Percentiles rank a stretch among this genome's conserved stretches.
Evolutionary conservation across 2,888 invertebrate species (phyloP).

Genomic region (Silvanus unidentatus): DNA sequence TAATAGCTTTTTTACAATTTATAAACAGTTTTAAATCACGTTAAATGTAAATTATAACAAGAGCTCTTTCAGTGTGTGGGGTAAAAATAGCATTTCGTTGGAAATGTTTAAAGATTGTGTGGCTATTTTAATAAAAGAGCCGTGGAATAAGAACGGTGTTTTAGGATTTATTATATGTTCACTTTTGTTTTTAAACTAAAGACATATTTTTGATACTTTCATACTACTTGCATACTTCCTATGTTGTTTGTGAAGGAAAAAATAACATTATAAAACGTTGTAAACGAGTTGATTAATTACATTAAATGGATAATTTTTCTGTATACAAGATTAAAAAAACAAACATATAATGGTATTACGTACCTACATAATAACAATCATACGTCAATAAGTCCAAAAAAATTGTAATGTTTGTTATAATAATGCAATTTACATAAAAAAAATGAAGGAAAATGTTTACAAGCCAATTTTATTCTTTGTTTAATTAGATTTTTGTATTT

Average conservation of each 20-base stretch:
- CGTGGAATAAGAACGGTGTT: neutral
- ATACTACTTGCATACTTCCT: constrained; percentile 34
- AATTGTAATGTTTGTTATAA: too few species aligned
- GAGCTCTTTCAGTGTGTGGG: neutral
- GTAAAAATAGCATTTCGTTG: constrained; percentile 1
- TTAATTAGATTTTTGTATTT: too few species aligned
- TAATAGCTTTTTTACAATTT: constrained; percentile 7
- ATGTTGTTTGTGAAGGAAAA: too few species aligned
- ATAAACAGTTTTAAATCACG: constrained; percentile 7
- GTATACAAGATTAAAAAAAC: neutral
- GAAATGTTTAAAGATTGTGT: constrained; percentile 4
- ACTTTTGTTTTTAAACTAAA: constrained; percentile 35
- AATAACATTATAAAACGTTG: too few species aligned
- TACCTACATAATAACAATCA: too few species aligned
- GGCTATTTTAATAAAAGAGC: constrained; percentile 3
- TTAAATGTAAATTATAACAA: constrained; percentile 1
- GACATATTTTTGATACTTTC: constrained; percentile 57
- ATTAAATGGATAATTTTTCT: too few species aligned
- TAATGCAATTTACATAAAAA: too few species aligned
- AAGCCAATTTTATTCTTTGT: too few species aligned
- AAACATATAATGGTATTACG: neutral
- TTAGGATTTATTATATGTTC: constrained; percentile 1
- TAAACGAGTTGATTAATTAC: too few species aligned
- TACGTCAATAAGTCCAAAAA: too few species aligned
- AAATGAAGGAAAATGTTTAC: too few species aligned